Evolutionary conservation across 2,113 vertebrate species (phyloP).

Genomic region (Hydrolagus affinis): DNA sequence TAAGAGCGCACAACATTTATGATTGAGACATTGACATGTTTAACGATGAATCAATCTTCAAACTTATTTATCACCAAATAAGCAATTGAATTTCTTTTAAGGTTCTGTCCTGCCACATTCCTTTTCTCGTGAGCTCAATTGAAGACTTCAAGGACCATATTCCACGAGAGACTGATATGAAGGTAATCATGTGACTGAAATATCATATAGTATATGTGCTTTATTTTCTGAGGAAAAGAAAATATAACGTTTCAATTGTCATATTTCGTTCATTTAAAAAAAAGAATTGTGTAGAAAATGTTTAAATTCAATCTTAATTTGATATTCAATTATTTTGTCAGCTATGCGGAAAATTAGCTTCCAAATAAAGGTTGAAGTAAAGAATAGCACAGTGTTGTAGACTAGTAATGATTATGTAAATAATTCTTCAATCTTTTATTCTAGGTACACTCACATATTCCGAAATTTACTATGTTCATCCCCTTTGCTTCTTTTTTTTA

Average conservation of each 20-base stretch:
- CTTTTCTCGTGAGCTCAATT: conserved; percentile 96
- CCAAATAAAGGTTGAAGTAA: no score
- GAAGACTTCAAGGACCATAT: conserved; percentile 99
- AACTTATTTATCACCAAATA: not conserved
- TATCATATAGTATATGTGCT: not conserved
- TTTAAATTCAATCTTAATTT: no score
- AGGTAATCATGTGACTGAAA: conserved; percentile 58
- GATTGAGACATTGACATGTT: not conserved
- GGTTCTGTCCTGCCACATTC: conserved; percentile 97
- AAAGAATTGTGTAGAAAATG: no score
- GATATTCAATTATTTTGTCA: no score
- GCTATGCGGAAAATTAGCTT: no score
- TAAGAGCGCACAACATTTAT: not conserved
- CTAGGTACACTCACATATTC: no score
- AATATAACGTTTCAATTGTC: no score
- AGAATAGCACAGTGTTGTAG: no score
- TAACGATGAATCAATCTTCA: not conserved
- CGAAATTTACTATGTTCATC: not conserved
- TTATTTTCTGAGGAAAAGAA: not conserved
- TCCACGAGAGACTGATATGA: conserved; percentile 98
- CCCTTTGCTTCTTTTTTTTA: not conserved
- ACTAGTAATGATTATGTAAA: not conserved
- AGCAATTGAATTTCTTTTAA: conserved; percentile 39
- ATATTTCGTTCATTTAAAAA: no score
- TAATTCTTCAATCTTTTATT: not conserved